These are phyloP conservation scores for Molorchus minor DNA, from an alignment of 2,888 invertebrate genomes.

Conservation along the genomic window DNA sequence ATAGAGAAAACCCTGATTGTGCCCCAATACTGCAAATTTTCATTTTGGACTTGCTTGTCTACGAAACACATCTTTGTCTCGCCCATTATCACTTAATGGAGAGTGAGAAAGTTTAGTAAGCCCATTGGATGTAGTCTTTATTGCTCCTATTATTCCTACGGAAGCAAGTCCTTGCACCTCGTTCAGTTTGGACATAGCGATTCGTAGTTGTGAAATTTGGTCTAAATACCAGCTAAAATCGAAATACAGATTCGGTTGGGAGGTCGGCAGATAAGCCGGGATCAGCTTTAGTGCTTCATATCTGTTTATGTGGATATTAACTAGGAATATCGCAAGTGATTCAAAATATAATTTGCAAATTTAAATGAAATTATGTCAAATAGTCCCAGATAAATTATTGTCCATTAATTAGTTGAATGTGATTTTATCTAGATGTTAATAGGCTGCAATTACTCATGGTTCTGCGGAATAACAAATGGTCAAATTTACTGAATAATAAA, in stretches of 20 bases:
- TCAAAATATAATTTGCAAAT: constrained; percentile 9
- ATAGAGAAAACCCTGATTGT: no score
- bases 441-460: constrained; percentile 17
- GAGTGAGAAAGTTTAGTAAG: no score
- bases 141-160: no score
- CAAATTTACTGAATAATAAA: neutral
- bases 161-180: no score
- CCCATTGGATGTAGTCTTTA: no score
- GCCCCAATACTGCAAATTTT: no score
- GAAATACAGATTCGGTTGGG: constrained; percentile 12
- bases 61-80: no score
- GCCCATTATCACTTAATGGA: no score
- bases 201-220: constrained; percentile 28
- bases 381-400: constrained; percentile 13
- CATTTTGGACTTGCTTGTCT: no score
- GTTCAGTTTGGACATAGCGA: no score
- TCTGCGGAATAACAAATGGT: constrained; percentile 3
- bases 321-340: constrained; percentile 2
- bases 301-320: constrained; percentile 29
- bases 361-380: constrained; percentile 19
- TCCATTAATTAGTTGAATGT: constrained; percentile 11
- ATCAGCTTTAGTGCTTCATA: constrained; percentile 29
- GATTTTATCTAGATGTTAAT: constrained; percentile 13
- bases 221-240: constrained; percentile 29
- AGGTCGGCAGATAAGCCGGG: constrained; percentile 20